Percentiles rank a stretch among this genome's conserved stretches.
Conservation (phyloP, 1,140 invertebrate genomes). For the Macrostomum lignano region DNA sequence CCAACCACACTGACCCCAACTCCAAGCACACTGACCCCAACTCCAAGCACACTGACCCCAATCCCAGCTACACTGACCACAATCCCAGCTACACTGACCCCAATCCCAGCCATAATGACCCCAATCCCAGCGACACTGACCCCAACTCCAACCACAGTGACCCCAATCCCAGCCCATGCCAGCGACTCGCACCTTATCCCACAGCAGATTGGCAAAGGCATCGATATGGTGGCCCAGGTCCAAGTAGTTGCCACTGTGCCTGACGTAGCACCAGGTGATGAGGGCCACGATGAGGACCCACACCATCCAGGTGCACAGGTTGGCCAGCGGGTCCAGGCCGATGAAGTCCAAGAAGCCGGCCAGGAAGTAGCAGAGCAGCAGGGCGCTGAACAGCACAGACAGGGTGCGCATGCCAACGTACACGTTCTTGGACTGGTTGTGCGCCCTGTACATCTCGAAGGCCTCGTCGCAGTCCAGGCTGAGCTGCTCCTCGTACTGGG, state of each 20-base stretch:
- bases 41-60: too few relatives aligned
- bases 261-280: conserved; percentile 60
- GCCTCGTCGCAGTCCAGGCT: conserved; percentile 48
- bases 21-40: too few relatives aligned
- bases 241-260: conserved; percentile 65
- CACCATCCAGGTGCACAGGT: conserved; percentile 58
- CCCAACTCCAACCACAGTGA: too few relatives aligned
- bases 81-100: too few relatives aligned
- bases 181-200: conserved; percentile 52
- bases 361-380: conserved; percentile 50
- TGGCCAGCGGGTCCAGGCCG: conserved; percentile 54
- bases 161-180: too few relatives aligned
- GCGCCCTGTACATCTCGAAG: conserved; percentile 49
- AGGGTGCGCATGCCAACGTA: conserved; percentile 77
- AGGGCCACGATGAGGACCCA: conserved; percentile 51
- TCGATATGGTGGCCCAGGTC: conserved; percentile 55
- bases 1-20: too few relatives aligned
- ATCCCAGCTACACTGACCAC: too few relatives aligned
- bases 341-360: conserved; percentile 59
- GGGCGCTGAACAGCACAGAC: conserved; percentile 64
- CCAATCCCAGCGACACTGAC: too few relatives aligned
- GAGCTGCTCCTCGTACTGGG: conserved; percentile 40
- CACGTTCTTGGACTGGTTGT: conserved; percentile 88
- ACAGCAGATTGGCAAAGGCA: conserved; percentile 46
- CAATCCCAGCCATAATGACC: too few relatives aligned